phyloP scores from a whole-genome alignment of 2,888 invertebrate species.

The Sesamia inferens region DNA sequence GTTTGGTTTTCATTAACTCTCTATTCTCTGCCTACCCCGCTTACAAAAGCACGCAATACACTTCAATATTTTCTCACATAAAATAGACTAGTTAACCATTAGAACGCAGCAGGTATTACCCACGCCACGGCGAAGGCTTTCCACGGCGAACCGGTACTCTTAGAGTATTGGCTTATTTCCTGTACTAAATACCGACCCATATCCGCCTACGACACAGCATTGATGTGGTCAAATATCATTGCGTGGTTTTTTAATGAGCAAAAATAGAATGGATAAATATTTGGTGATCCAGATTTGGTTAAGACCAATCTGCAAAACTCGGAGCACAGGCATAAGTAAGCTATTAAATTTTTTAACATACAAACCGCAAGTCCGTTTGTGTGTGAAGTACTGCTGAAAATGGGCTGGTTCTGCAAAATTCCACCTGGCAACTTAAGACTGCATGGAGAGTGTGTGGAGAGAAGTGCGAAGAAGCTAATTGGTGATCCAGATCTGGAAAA shows the following conservation, averaged over 20 bases:
- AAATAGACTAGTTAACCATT: constrained; percentile 12
- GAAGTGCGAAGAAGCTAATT: too few species aligned
- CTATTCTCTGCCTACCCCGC: background rate
- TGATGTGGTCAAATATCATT: constrained; percentile 40
- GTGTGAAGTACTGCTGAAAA: too few species aligned
- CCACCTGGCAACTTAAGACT: too few species aligned
- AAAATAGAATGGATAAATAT: background rate
- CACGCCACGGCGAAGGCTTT: constrained; percentile 65
- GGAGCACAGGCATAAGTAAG: too few species aligned
- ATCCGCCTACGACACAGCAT: constrained; percentile 66
- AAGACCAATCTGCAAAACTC: too few species aligned
- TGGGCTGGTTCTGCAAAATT: too few species aligned
- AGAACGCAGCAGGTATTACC: constrained; percentile 44
- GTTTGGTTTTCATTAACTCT: too few species aligned
- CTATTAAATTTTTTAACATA: too few species aligned
- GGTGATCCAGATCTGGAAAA: too few species aligned
- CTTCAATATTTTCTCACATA: constrained; percentile 34
- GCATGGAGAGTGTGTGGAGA: too few species aligned
- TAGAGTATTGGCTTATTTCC: constrained; percentile 67
- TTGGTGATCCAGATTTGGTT: too few species aligned
- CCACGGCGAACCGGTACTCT: constrained; percentile 73
- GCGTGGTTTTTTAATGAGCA: background rate
- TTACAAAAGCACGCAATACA: background rate
- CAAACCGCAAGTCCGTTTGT: too few species aligned
- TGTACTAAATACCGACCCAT: constrained; percentile 72